These are phyloP conservation scores for Heliconius nattereri DNA, from an alignment of 1,140 invertebrate genomes.

Conservation along the genomic window DNA sequence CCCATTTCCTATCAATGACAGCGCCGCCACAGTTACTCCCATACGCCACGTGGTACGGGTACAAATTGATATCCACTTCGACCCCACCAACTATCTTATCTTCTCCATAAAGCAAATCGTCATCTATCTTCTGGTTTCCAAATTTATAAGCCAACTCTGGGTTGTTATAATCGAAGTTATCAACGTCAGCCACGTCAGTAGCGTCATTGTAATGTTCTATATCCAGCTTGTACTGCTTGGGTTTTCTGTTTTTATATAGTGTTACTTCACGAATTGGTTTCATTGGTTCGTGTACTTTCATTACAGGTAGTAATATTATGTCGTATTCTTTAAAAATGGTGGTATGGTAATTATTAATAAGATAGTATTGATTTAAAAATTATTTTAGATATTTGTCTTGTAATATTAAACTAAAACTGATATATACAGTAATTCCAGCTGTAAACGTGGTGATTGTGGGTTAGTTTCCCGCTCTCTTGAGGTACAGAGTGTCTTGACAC, in stretches of 20 bases:
- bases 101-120: conserved; percentile 44
- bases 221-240: conserved; percentile 45
- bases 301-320: conserved; percentile 60
- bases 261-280: not conserved
- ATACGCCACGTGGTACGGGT: conserved; percentile 71
- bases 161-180: conserved; percentile 56
- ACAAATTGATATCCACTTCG: conserved; percentile 69
- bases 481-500: too few species aligned
- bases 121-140: conserved; percentile 18
- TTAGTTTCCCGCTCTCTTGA: too few species aligned
- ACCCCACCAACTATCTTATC: conserved; percentile 65
- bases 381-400: too few species aligned
- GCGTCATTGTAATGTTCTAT: conserved; percentile 59
- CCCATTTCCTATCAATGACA: conserved; percentile 65
- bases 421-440: too few species aligned
- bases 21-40: conserved; percentile 71
- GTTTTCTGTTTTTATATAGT: not conserved
- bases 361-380: too few species aligned
- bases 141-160: conserved; percentile 22
- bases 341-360: not conserved
- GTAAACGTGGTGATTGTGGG: too few species aligned
- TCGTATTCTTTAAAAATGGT: conserved; percentile 63
- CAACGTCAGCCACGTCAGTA: conserved; percentile 53
- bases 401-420: too few species aligned
- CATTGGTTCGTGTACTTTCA: conserved; percentile 36